phyloP scores from a whole-genome alignment of 2,888 invertebrate genomes.

The Glaucopsyche alexis region DNA sequence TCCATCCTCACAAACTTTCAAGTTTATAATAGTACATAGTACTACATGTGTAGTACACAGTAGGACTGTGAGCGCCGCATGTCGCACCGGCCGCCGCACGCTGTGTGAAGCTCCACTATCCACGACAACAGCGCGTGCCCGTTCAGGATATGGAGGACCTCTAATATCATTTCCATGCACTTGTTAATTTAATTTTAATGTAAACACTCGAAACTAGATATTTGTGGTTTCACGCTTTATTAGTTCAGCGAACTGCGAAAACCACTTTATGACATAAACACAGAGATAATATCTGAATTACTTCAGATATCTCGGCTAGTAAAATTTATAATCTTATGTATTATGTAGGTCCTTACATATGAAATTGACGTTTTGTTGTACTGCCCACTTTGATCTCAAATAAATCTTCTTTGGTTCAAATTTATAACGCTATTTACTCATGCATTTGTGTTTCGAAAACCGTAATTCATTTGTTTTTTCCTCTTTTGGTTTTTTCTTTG shows the following conservation, averaged over 20 bases:
- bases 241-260: background rate
- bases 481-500: no score
- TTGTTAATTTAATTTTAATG: background rate
- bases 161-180: background rate
- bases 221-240: constrained; percentile 13
- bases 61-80: background rate
- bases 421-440: no score
- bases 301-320: background rate
- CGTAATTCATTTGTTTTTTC: no score
- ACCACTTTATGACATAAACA: background rate
- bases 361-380: no score
- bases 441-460: no score
- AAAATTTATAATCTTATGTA: background rate
- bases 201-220: background rate
- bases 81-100: background rate
- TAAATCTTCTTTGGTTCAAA: no score
- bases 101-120: background rate
- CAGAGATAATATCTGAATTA: no score
- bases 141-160: background rate
- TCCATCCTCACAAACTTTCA: no score
- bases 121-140: constrained; percentile 15
- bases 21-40: no score
- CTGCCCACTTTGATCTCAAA: no score
- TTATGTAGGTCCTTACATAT: no score
- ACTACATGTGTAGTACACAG: no score